Percentiles rank a stretch among this genome's conserved stretches.
Conservation (phyloP, 2,888 invertebrate genomes). For the Penaeus monodon region DNA sequence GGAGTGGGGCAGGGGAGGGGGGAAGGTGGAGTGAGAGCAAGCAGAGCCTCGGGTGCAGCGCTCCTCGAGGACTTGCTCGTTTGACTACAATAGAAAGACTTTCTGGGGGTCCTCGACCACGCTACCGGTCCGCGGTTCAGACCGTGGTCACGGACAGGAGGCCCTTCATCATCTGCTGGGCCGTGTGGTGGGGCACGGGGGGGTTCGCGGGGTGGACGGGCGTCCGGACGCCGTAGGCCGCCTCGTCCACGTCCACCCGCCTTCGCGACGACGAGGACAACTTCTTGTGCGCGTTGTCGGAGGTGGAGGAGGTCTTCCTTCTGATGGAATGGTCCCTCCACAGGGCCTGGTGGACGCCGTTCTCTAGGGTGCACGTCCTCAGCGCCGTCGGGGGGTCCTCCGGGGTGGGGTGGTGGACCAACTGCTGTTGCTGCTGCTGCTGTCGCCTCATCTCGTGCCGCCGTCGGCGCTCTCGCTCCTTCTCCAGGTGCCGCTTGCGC, state of each 20-base stretch:
- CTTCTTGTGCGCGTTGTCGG: constrained; percentile 38
- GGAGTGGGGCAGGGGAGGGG: too few species aligned
- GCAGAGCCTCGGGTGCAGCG: too few species aligned
- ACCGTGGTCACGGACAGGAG: constrained; percentile 53
- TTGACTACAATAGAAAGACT: background rate
- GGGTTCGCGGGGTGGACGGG: constrained; percentile 38
- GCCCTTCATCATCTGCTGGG: constrained; percentile 45
- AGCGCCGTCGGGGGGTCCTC: constrained; percentile 42
- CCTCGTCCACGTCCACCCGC: constrained; percentile 40
- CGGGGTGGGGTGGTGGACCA: constrained; percentile 16
- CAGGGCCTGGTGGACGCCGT: constrained; percentile 59
- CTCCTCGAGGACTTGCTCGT: background rate
- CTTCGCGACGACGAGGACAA: constrained; percentile 11
- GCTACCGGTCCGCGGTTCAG: constrained; percentile 19
- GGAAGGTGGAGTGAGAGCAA: too few species aligned
- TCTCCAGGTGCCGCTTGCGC: constrained; percentile 80
- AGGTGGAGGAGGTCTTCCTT: constrained; percentile 44
- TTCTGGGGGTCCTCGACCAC: background rate
- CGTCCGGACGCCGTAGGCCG: constrained; percentile 25
- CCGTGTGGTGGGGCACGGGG: constrained; percentile 30
- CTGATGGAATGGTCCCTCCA: constrained; percentile 59
- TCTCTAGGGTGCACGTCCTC: constrained; percentile 55
- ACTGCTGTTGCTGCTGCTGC: constrained; percentile 45
- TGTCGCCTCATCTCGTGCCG: constrained; percentile 46
- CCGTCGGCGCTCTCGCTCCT: constrained; percentile 73